These are phyloP conservation scores for Drosophila orosa DNA, from an alignment of 1,140 invertebrate genomes.

Conservation along the genomic window DNA sequence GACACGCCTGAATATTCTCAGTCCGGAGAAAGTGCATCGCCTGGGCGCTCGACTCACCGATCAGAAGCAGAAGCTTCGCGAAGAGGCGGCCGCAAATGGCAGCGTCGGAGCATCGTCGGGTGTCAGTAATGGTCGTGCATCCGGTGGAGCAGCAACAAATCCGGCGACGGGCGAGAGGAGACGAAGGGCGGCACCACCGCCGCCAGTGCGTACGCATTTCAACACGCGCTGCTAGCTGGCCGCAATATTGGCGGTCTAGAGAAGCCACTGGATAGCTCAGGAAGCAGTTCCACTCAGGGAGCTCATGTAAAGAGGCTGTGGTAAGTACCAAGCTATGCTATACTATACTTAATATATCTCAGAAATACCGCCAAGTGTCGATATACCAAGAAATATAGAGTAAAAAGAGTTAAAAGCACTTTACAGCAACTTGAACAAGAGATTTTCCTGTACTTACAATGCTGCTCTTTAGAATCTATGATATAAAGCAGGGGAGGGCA, in stretches of 20 bases:
- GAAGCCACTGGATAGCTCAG: neutral
- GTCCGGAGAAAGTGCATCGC: constrained; percentile 81
- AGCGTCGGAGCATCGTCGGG: constrained; percentile 9
- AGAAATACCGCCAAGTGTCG: too few relatives aligned
- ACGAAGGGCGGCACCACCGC: constrained; percentile 55
- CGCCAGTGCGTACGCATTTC: constrained; percentile 67
- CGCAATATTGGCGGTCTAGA: too few relatives aligned
- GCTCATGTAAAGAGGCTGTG: constrained; percentile 2
- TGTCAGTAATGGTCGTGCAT: neutral
- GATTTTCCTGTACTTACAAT: neutral
- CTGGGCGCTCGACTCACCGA: constrained; percentile 74
- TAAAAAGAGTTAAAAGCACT: neutral
- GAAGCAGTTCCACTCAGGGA: constrained; percentile 30
- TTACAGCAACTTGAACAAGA: neutral
- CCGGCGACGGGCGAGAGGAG: constrained; percentile 36
- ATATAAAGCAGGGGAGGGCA: too few relatives aligned
- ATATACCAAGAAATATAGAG: too few relatives aligned
- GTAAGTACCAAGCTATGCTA: neutral
- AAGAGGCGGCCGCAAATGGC: constrained; percentile 48
- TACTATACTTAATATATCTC: too few relatives aligned
- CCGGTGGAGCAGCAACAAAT: neutral
- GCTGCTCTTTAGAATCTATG: neutral
- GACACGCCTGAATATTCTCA: constrained; percentile 72
- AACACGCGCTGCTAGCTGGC: constrained; percentile 65
- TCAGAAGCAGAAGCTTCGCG: constrained; percentile 72